phyloP scores from a whole-genome alignment of 2,797 vertebrate species.

The Bradypus variegatus region DNA sequence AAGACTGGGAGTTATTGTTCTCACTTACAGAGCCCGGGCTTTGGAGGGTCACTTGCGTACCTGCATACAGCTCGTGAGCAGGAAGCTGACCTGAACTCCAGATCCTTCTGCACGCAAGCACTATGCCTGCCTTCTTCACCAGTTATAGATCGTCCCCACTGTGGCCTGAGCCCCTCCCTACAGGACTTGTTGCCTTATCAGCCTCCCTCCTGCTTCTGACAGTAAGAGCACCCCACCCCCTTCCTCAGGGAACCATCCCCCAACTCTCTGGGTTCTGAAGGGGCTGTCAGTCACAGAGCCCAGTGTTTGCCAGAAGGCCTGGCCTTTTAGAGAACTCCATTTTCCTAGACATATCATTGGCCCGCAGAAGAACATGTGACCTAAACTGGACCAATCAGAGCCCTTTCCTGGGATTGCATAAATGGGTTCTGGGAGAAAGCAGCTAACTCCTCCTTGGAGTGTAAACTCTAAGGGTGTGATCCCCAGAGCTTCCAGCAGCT shows the following conservation, averaged over 20 bases:
- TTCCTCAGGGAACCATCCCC: neutral
- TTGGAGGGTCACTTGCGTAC: neutral
- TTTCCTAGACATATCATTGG: neutral
- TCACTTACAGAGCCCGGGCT: neutral
- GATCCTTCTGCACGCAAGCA: neutral
- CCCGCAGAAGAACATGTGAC: neutral
- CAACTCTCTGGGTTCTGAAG: neutral
- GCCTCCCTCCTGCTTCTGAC: neutral
- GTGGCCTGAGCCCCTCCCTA: neutral
- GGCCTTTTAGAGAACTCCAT: neutral
- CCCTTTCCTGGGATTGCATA: neutral
- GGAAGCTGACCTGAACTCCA: neutral
- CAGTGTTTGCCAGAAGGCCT: neutral
- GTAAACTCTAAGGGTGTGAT: neutral
- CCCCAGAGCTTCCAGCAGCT: neutral
- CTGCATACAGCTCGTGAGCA: neutral
- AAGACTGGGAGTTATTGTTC: neutral
- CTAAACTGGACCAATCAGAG: neutral
- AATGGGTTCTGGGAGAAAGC: neutral
- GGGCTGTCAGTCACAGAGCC: neutral
- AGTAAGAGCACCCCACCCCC: neutral
- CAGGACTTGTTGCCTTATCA: neutral
- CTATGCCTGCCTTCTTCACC: neutral
- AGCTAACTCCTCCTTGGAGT: neutral
- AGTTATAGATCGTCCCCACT: neutral